A percentile compares a stretch with the other conserved stretches of the same genome.
phyloP scores from a whole-genome alignment of 1,140 invertebrate genomes.

The Maconellicoccus hirsutus region DNA sequence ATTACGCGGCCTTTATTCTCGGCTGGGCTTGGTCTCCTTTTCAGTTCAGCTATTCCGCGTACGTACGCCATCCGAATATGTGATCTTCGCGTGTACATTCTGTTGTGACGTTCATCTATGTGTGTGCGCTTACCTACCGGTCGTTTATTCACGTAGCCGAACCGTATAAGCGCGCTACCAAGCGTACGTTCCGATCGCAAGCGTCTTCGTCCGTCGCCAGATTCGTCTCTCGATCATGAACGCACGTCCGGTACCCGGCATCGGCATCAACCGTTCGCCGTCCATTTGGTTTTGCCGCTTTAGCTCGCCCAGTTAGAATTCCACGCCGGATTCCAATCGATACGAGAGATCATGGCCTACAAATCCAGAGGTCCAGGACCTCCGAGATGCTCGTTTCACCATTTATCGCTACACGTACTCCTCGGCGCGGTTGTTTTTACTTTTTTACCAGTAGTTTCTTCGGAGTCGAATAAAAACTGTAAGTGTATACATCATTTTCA shows the following conservation, averaged over 20 bases:
- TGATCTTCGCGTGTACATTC: neutral
- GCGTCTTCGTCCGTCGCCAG: too few relatives aligned
- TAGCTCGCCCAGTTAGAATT: too few relatives aligned
- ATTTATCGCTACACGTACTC: neutral
- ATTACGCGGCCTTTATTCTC: conserved; percentile 12
- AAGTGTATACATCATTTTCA: neutral
- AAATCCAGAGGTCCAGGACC: conserved; percentile 12
- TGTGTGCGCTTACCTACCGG: too few relatives aligned
- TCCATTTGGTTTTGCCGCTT: too few relatives aligned
- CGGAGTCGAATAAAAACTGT: conserved; percentile 10
- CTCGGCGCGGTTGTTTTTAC: neutral
- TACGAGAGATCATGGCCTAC: neutral
- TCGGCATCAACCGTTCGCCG: too few relatives aligned
- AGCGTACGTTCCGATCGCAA: too few relatives aligned
- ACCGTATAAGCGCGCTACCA: too few relatives aligned
- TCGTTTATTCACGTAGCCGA: too few relatives aligned
- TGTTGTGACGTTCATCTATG: too few relatives aligned
- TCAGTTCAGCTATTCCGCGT: neutral
- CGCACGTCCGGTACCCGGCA: too few relatives aligned
- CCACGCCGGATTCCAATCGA: too few relatives aligned
- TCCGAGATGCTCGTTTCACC: neutral
- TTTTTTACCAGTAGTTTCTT: neutral
- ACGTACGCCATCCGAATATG: neutral
- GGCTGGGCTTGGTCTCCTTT: conserved; percentile 14
- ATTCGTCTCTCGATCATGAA: too few relatives aligned